Percentiles rank a stretch among this genome's conserved stretches.
Conservation (phyloP, 2,888 invertebrate genomes). For the Xanthia togata region DNA sequence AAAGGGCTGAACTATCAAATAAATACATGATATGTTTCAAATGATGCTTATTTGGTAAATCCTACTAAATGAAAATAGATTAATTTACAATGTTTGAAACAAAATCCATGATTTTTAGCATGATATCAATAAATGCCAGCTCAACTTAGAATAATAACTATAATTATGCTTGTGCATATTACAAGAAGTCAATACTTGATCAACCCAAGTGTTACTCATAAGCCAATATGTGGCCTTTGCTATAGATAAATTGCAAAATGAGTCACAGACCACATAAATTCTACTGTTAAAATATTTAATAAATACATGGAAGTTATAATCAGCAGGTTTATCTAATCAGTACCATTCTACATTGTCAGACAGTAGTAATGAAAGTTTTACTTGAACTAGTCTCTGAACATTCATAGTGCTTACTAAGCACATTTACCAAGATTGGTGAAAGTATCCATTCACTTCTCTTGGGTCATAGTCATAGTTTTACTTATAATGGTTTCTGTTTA, state of each 20-base stretch:
- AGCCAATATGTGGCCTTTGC: conserved; percentile 2
- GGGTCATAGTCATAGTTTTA: conserved; percentile 59
- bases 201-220: conserved; percentile 4
- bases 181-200: background rate
- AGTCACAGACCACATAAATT: conserved; percentile 37
- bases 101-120: background rate
- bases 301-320: conserved; percentile 29
- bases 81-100: background rate
- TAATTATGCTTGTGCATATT: background rate
- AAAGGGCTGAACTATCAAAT: background rate
- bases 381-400: conserved; percentile 51
- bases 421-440: conserved; percentile 79
- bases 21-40: background rate
- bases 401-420: conserved; percentile 68
- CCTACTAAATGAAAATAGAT: background rate
- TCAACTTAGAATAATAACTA: background rate
- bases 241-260: conserved; percentile 29
- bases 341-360: conserved; percentile 29
- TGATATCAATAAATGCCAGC: background rate
- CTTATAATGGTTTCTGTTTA: conserved; percentile 53
- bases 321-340: conserved; percentile 60
- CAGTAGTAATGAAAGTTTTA: conserved; percentile 49
- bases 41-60: background rate
- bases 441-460: conserved; percentile 84
- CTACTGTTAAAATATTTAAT: conserved; percentile 30